Evolutionary conservation across 2,888 invertebrate species (phyloP), one percentile per base, ranked within the genome.

Genomic region (Habroteleia sp.): DNA sequence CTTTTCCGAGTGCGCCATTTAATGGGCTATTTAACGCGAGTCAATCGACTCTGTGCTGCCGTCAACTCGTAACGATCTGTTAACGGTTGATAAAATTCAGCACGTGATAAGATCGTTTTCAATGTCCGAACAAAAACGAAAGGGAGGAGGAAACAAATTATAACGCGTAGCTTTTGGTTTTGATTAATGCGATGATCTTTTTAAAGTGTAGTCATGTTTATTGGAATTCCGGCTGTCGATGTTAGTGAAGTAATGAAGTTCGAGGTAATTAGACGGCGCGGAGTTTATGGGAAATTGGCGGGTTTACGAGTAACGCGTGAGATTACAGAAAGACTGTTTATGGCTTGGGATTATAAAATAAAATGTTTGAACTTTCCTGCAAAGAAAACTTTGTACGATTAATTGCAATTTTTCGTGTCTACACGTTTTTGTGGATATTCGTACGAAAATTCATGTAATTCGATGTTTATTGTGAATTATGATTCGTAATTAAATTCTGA

Each of bases 11-110:
- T 68, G 58, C 62, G 65, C 72, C 75, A 77, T 77, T 77, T 77
- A 77, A 73, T 77, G 69, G 75, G 68, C 71, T 72, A 79, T 79
- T 78, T 76, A 76, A 58, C 72, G 52, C 65, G 52, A 77, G 75
- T 77, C 77, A 77, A 79, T 79, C 79, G 79, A 79, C 73, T 62
- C 62, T 31, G 27, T 41, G 50, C 29, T 44, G 44, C 46, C 68
- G 75, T 74, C 72, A 71, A 62, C 52, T 72, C 76, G 66, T 76
- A 74, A 73, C 78, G 79, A 79, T 77, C 73, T 73, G 79, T 78
- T 77, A 77, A 79, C 76, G 73, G 74, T 66, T 72, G 69, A 76
- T 75, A 78, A 76, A 77, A 69, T 68, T 44, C 27, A 46, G 58
- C 74, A 25, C 60, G 54, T 54, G 75, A 65, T 72, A 72, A 72